Base-by-base conservation (phyloP, 2,888 invertebrate genomes). In the Harpalus rubripes region DNA sequence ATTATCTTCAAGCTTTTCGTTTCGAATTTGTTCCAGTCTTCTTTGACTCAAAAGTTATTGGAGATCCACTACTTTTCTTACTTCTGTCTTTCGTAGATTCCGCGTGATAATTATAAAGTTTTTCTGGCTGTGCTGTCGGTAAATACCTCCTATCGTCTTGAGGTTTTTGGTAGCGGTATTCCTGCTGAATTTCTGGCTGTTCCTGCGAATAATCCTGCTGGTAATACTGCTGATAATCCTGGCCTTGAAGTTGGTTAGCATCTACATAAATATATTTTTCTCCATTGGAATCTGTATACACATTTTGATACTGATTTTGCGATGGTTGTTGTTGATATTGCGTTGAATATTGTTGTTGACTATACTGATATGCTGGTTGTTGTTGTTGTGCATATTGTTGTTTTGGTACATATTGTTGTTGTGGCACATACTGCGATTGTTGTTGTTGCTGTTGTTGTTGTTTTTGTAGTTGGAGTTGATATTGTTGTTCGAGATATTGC, bases 21-120 rank as follows among this genome's bases (percentile, higher is more conserved):
- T 65, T 65, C 8, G 63, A 56, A 72, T 32, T 32, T 32, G 32
- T 5, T 32, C 72, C 56, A 15, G 7, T 72, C 39, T 82, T 56
- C 76, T 84, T 76, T 59, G 44, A 12, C 7, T 79, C 44, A 65
- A 79, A 78, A 26, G 63, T 65, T 3, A 65, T 56, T 3, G 84
- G 84, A 6, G 32, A 6, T 15, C 84, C 84, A 65, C 79, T 84
- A 52, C 65, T 78, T 56, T 84, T 84, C 65, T 84, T 84, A 26
- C 32, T 52, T 32, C 81, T 82, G 7, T 85, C 76, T 56, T 86
- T 82, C 74, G 80, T 81, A 22, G 82, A 79, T 80, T 88, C 87
- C 10, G 87, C 87, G 74, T 89, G 89, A 68, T 89, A 88, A 85
- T 88, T 88, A 65, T 86, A 87, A 7, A 59, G 83, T 12, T 18